A percentile compares a stretch with the other conserved stretches of the same genome.
Conservation (phyloP, 2,888 invertebrate genomes). For the Pycnomerus fuliginosus region DNA sequence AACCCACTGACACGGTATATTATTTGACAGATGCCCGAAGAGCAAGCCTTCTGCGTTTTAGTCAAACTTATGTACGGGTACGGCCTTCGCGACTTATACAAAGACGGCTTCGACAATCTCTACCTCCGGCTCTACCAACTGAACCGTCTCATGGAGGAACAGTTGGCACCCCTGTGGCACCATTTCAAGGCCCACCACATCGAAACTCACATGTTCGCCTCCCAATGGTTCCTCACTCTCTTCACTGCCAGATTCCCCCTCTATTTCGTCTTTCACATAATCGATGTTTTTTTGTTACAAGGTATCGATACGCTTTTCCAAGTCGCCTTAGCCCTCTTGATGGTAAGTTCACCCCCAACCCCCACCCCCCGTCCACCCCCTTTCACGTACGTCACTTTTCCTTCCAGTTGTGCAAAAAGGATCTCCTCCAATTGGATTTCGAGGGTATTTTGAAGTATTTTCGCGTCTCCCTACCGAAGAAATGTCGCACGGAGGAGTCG, state of each 20-base stretch:
- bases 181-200: constrained; percentile 81
- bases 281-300: constrained; percentile 94
- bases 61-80: constrained; percentile 98
- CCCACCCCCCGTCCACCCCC: no score
- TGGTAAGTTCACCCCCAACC: no score
- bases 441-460: constrained; percentile 98
- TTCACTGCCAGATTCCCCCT: constrained; percentile 99
- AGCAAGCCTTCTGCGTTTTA: constrained; percentile 96
- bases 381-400: no score
- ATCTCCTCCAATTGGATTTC: constrained; percentile 90
- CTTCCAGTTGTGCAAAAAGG: constrained; percentile 75
- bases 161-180: constrained; percentile 75
- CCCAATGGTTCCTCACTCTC: constrained; percentile 99
- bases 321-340: constrained; percentile 90
- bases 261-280: constrained; percentile 92
- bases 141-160: constrained; percentile 90
- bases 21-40: constrained; percentile 91
- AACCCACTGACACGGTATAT: constrained; percentile 16
- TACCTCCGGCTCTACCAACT: constrained; percentile 94
- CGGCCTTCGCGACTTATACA: constrained; percentile 90
- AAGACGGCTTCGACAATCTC: constrained; percentile 94
- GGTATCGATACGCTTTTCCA: constrained; percentile 95
- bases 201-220: constrained; percentile 98
- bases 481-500: constrained; percentile 87
- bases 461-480: constrained; percentile 94